Percentiles rank a stretch among this genome's conserved stretches.
phyloP scores from a whole-genome alignment of 2,888 invertebrate species.

The Drosophila imparisetae region DNA sequence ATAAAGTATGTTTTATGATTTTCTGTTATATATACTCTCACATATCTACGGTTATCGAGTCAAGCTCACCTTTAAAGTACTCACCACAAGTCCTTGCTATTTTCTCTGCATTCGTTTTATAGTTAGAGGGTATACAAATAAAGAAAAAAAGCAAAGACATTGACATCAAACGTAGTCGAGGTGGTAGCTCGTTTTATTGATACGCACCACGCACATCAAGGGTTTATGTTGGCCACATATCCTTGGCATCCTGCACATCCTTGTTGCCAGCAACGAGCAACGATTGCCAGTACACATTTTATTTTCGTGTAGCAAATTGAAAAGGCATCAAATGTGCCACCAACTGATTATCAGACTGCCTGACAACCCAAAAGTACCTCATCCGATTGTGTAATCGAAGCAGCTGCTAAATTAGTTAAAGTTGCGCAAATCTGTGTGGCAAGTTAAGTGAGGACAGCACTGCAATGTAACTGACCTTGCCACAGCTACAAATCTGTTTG shows the following conservation, averaged over 20 bases:
- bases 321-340: conserved; percentile 59
- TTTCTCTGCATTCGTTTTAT: background rate
- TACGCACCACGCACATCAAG: conserved; percentile 59
- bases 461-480: conserved; percentile 10
- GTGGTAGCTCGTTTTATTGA: conserved; percentile 51
- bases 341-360: conserved; percentile 13
- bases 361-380: background rate
- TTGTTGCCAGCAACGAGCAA: conserved; percentile 18
- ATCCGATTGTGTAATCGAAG: conserved; percentile 24
- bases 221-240: conserved; percentile 47
- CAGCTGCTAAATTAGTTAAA: conserved; percentile 42
- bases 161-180: conserved; percentile 69
- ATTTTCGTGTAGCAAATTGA: conserved; percentile 70
- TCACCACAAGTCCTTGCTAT: background rate
- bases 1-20: background rate
- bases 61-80: background rate
- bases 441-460: conserved; percentile 17
- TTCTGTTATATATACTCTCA: background rate
- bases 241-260: conserved; percentile 30
- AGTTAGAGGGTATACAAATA: conserved; percentile 9
- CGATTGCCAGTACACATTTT: conserved; percentile 41
- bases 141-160: conserved; percentile 44
- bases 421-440: conserved; percentile 24
- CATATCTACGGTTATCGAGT: background rate
- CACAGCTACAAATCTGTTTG: background rate